A percentile compares a stretch with the other conserved stretches of the same genome.
phyloP scores from a whole-genome alignment of 1,140 invertebrate species.

The Drosophila ogumai region DNA sequence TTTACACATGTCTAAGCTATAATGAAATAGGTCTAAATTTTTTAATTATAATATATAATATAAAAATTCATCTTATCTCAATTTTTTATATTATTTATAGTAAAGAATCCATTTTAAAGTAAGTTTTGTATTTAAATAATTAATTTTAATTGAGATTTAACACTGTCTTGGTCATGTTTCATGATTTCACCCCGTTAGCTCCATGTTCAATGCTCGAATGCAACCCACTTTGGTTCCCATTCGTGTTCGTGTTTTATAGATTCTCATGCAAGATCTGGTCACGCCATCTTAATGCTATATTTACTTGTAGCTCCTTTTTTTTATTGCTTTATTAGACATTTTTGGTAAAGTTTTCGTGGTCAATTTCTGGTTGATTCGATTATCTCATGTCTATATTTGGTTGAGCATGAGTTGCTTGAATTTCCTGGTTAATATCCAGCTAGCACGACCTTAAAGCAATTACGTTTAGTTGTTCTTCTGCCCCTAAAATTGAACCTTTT shows the following conservation, averaged over 20 bases:
- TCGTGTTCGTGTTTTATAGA: conserved; percentile 39
- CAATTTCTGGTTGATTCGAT: conserved; percentile 13
- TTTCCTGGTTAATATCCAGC: neutral
- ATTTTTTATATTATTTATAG: neutral
- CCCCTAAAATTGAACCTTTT: neutral
- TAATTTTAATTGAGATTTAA: conserved; percentile 11
- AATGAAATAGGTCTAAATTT: too few relatives aligned
- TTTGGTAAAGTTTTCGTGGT: conserved; percentile 8
- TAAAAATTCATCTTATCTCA: too few relatives aligned
- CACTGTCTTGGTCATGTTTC: neutral
- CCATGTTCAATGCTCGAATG: conserved; percentile 13
- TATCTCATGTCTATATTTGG: conserved; percentile 5
- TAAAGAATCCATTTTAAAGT: neutral
- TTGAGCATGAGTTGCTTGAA: neutral
- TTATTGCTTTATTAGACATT: conserved; percentile 21
- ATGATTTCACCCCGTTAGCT: conserved; percentile 14
- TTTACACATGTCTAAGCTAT: too few relatives aligned
- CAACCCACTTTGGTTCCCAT: conserved; percentile 38
- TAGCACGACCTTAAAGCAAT: conserved; percentile 18
- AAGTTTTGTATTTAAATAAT: neutral
- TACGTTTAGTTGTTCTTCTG: conserved; percentile 24
- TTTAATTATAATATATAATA: too few relatives aligned
- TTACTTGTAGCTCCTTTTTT: conserved; percentile 7
- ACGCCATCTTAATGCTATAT: conserved; percentile 35
- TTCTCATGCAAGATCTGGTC: conserved; percentile 37